Base-by-base conservation (phyloP, 2,888 invertebrate genomes). In the Conchocele bisecta region DNA sequence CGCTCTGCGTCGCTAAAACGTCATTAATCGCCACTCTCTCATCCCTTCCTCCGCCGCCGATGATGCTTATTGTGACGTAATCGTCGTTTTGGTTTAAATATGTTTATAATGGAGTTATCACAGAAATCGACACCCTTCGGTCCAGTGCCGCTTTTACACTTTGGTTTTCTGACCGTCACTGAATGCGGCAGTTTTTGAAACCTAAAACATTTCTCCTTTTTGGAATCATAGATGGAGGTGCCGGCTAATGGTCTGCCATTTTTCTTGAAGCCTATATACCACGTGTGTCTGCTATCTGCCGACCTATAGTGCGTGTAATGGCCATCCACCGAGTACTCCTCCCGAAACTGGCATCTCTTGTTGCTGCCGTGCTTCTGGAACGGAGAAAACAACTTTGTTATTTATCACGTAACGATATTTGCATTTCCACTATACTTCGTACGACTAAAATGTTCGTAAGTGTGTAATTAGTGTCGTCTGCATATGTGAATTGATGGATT, bases 251-350 rank as follows among this genome's bases (percentile, higher is more conserved):
- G 69, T 48, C 56, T 61, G 13, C 70, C 69, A 39, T 57, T 48
- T 68, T 68, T 74, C 29, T 66, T 69, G 53, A 75, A 75, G 17
- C 75, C 75, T 58, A 75, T 37, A 54, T 66, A 70, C 63, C 51
- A 72, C 22, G n/a, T 24, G 7, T 29, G 9, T 39, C 31, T 59
- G 29, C 20, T 42, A 39, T 73, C 58, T 35, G 72, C 63, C 42
- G 67, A 42, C 56, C 39, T 48, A 33, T 59, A 67, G n/a, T 42
- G 44, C 13, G 48, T 48, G 44, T 58, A 58, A n/a, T 17, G 20
- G 13, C 26, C 26, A 2, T 65, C 60, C 3, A 51, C 41, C 7
- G 44, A 48, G 20, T 61, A 54, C 13, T 54, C 54, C 17, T 73
- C 72, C 24, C 37, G 48, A 13, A 73, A 73, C 33, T 73, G 46